Conservation (phyloP, 2,797 vertebrate species). For the Pseudomugil gertrudae region DNA sequence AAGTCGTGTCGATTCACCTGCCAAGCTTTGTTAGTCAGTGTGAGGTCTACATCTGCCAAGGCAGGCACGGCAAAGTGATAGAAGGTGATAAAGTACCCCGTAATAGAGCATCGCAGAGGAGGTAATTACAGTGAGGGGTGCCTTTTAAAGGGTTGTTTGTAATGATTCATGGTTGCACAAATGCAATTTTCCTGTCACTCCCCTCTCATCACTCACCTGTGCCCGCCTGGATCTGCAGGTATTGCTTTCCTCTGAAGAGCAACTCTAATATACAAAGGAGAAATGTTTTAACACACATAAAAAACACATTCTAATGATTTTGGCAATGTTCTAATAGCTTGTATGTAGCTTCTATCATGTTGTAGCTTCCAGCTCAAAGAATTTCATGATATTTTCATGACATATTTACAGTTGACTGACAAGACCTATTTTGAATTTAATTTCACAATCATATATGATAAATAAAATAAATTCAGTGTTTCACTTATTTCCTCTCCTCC, state of each 20-base stretch:
- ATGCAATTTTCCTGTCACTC: slow-evolving; percentile 81
- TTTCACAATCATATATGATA: background rate
- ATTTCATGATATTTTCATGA: background rate
- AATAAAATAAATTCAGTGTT: no score
- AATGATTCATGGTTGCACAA: slow-evolving; percentile 83
- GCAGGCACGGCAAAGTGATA: slow-evolving; percentile 63
- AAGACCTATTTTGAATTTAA: slow-evolving; percentile 15
- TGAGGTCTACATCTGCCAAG: slow-evolving; percentile 73
- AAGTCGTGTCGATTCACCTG: slow-evolving; percentile 58
- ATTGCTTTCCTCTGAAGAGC: slow-evolving; percentile 33
- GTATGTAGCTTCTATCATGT: background rate
- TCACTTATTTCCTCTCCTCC: no score
- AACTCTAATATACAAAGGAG: slow-evolving; percentile 4
- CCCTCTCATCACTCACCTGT: slow-evolving; percentile 72
- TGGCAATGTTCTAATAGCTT: background rate
- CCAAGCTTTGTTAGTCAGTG: slow-evolving; percentile 65
- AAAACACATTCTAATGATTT: slow-evolving; percentile 14
- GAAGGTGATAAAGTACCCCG: slow-evolving; percentile 74
- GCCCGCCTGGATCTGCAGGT: slow-evolving; percentile 61
- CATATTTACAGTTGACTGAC: slow-evolving; percentile 1
- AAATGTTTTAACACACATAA: background rate
- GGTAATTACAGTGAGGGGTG: slow-evolving; percentile 81
- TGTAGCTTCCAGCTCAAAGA: slow-evolving; percentile 10
- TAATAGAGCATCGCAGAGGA: slow-evolving; percentile 70
- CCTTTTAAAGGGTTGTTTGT: slow-evolving; percentile 78